Base-by-base conservation (phyloP, 2,113 vertebrate genomes). In the Onychostoma macrolepis region DNA sequence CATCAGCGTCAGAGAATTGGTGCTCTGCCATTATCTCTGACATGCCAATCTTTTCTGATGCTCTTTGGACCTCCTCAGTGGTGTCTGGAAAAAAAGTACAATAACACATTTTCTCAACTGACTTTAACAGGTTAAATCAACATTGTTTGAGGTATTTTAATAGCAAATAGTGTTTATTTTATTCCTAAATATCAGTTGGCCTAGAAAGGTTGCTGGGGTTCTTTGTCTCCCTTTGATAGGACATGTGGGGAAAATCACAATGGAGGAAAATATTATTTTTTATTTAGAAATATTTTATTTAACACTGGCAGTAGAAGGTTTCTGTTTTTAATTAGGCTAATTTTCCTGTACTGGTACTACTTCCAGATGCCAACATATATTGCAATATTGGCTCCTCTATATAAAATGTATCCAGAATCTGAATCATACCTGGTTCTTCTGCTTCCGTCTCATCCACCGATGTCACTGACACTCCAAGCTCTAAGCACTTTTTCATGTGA, bases 401-500 rank as follows among this genome's bases (percentile, higher is more conserved):
- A 80, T 2, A 72, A 41, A 84, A 80, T 85, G 56, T 56, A 63
- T 77, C 58, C 48, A 85, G 33, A 10, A 36, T 80, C 50, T 83
- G 48, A 82, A 76, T 88, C 92, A 91, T 95, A 99, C 98, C 98
- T 95, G 96, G 93, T 94, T 99, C 97, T 58, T 99, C 98, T 0
- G 95, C 92, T 93, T 99, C 98, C 0, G 94, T 91, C 86, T 98
- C 98, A 88, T 99, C 97, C 61, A 98, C 96, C 0, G 97, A 99
- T 75, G 97, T 97, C 96, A 98, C 97, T 11, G 98, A 98, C 91
- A 99, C 97, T 50, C 98, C 98, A 85, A 99, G 92, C 93, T 99
- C 98, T 92, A 99, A 94, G 93, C 98, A 99, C 94, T 99, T 99
- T 92, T 99, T 99, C 96, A 98, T 98, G 90, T 99, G 98, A 91